Evolutionary conservation across 2,113 vertebrate genomes (phyloP).

Genomic region (Planiliza haematocheilus): DNA sequence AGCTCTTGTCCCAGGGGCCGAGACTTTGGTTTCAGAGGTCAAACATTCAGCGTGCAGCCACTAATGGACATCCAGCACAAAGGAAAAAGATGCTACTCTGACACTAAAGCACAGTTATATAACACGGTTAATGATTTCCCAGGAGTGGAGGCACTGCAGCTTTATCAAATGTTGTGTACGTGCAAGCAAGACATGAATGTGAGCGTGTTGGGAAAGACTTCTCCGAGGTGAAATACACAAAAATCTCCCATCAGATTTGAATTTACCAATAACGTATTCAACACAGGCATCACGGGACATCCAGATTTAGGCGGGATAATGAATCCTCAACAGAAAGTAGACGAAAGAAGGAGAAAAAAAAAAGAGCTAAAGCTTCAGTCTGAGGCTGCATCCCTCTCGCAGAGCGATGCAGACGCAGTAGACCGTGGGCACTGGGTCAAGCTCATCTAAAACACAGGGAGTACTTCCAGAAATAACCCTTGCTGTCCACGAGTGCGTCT

Average conservation of each 20-base stretch:
- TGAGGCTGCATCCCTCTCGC: conserved; percentile 11
- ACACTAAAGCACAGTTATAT: conserved; percentile 62
- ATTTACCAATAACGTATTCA: background rate
- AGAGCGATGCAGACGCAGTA: conserved; percentile 64
- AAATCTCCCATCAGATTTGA: background rate
- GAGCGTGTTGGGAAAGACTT: conserved; percentile 19
- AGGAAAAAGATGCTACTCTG: conserved; percentile 44
- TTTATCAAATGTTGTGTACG: conserved; percentile 48
- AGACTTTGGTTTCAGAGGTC: conserved; percentile 54
- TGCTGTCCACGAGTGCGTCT: conserved; percentile 35
- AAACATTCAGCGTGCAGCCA: conserved; percentile 31
- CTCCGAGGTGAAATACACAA: conserved; percentile 26
- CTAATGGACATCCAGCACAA: conserved; percentile 58
- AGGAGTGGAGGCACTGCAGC: conserved; percentile 25
- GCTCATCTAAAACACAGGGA: conserved; percentile 53
- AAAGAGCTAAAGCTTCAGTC: conserved; percentile 32
- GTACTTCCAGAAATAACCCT: conserved; percentile 60
- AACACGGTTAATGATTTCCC: conserved; percentile 79
- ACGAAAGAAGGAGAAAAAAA: background rate
- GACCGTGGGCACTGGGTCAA: conserved; percentile 68
- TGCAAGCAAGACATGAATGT: background rate
- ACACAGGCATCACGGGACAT: background rate
- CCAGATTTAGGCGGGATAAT: conserved; percentile 1
- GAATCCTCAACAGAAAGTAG: conserved; percentile 6
- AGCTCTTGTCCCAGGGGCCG: conserved; percentile 50